Evolutionary conservation across 1,140 invertebrate species (phyloP).

Genomic region (Platyura marginata): DNA sequence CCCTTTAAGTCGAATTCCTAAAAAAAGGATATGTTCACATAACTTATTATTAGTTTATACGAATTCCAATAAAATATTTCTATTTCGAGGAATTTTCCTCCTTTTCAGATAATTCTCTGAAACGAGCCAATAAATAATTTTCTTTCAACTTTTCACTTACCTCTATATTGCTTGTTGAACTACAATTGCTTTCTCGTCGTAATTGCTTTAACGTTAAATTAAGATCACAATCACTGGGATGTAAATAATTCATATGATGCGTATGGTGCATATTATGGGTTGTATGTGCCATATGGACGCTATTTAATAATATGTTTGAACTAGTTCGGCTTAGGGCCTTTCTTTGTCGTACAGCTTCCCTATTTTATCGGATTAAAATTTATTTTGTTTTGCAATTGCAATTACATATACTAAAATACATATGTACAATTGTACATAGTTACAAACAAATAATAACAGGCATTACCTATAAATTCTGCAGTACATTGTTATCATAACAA

Average conservation of each 20-base stretch:
- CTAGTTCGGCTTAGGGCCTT: slow-evolving; percentile 64
- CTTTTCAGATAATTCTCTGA: too few species aligned
- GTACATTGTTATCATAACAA: slow-evolving; percentile 89
- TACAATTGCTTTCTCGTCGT: slow-evolving; percentile 27
- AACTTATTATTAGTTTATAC: too few species aligned
- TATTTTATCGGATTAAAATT: too few species aligned
- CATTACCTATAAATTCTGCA: slow-evolving; percentile 71
- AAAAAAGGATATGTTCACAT: too few species aligned
- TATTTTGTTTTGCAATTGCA: too few species aligned
- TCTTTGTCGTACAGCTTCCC: slow-evolving; percentile 73
- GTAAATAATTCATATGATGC: slow-evolving; percentile 35
- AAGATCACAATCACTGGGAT: slow-evolving; percentile 40
- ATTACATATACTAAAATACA: neutral
- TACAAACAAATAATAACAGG: too few species aligned
- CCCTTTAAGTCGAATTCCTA: too few species aligned
- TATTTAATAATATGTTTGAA: slow-evolving; percentile 63
- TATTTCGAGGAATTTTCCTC: too few species aligned
- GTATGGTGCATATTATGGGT: slow-evolving; percentile 45
- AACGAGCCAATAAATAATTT: too few species aligned
- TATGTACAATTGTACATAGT: neutral
- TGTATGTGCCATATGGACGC: slow-evolving; percentile 57
- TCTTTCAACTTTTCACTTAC: too few species aligned
- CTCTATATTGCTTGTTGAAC: slow-evolving; percentile 30
- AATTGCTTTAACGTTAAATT: slow-evolving; percentile 16
- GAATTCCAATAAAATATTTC: too few species aligned